Conservation (phyloP, 2,797 vertebrate genomes). For the Sardinella longiceps region DNA sequence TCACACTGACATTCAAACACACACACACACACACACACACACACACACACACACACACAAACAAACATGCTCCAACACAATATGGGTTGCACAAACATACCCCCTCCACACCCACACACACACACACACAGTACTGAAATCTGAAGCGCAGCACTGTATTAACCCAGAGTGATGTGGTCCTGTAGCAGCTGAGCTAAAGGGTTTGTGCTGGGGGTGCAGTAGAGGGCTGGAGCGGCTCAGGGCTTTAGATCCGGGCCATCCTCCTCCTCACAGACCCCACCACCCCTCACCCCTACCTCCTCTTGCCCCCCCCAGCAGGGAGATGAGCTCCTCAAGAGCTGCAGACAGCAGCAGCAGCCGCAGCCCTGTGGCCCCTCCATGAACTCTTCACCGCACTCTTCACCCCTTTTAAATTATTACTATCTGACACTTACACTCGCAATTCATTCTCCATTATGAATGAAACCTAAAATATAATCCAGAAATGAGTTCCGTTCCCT, state of each 20-base stretch:
- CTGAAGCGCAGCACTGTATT: no score
- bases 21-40: not conserved
- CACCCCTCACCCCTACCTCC: no score
- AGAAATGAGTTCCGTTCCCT: not conserved
- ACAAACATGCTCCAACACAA: not conserved
- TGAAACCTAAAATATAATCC: not conserved
- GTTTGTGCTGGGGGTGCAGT: not conserved
- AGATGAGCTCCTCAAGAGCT: not conserved
- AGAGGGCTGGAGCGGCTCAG: not conserved
- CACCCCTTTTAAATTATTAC: not conserved
- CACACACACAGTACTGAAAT: not conserved
- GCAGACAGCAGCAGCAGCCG: no score
- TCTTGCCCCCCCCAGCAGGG: no score
- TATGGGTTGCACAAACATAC: not conserved
- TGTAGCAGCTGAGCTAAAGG: not conserved
- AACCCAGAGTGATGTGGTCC: not conserved
- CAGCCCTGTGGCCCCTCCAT: not conserved
- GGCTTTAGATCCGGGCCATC: not conserved
- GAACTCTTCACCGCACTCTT: not conserved
- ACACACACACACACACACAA: not conserved
- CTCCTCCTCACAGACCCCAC: no score
- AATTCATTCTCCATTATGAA: not conserved
- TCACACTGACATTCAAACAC: constrained; percentile 8
- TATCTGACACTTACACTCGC: not conserved
- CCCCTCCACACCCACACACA: not conserved